These are phyloP conservation scores for Branchellion lobata DNA, from an alignment of 2,888 invertebrate species.

Conservation along the genomic window DNA sequence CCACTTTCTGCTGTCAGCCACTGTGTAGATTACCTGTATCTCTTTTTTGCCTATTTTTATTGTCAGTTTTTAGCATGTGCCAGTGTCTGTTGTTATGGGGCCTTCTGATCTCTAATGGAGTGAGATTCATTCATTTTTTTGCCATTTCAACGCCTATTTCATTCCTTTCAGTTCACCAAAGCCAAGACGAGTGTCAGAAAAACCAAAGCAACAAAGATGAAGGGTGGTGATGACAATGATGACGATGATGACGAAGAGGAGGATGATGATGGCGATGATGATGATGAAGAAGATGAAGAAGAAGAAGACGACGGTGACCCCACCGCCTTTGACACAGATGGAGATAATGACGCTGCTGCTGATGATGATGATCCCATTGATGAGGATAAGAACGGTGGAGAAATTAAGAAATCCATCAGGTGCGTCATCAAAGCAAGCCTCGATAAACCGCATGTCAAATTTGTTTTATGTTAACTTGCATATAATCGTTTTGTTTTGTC, in stretches of 20 bases:
- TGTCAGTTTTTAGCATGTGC: too few relatives aligned
- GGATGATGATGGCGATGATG: not conserved
- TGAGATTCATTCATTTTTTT: too few relatives aligned
- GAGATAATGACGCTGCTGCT: not conserved
- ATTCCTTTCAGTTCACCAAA: not conserved
- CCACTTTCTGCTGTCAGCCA: too few relatives aligned
- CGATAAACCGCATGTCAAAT: too few relatives aligned
- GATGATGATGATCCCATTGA: slow-evolving; percentile 1
- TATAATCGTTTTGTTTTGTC: too few relatives aligned
- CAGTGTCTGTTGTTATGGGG: too few relatives aligned
- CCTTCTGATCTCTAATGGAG: too few relatives aligned
- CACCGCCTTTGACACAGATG: not conserved
- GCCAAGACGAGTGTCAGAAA: not conserved
- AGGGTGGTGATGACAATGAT: slow-evolving; percentile 7
- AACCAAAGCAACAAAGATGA: not conserved
- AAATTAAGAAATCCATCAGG: too few relatives aligned
- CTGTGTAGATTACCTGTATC: too few relatives aligned
- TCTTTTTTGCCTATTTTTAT: too few relatives aligned
- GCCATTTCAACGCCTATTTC: too few relatives aligned
- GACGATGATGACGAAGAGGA: not conserved
- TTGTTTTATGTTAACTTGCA: not conserved
- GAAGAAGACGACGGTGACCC: not conserved
- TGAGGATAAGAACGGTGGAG: not conserved
- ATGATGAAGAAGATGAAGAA: not conserved
- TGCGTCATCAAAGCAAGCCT: too few relatives aligned